These are phyloP conservation scores for Cranoglanis bouderius DNA, from an alignment of 2,113 vertebrate genomes.

Conservation along the genomic window DNA sequence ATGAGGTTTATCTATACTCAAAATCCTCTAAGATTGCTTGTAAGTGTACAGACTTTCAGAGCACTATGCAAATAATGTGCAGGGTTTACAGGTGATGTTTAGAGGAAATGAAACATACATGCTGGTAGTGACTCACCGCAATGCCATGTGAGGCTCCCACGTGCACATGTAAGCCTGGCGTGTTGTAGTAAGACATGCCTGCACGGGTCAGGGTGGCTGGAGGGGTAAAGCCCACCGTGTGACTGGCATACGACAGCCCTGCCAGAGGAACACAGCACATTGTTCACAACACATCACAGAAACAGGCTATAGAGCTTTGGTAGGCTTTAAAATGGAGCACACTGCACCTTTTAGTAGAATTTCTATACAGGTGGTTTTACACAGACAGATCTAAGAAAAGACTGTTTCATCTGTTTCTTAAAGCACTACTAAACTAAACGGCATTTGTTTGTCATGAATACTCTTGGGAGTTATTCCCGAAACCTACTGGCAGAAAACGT, in stretches of 20 bases:
- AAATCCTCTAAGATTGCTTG: background rate
- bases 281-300: background rate
- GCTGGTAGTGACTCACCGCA: slow-evolving; percentile 78
- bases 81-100: background rate
- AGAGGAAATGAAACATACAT: background rate
- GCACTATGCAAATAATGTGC: background rate
- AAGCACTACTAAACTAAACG: too few species aligned
- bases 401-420: too few species aligned
- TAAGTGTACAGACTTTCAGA: background rate
- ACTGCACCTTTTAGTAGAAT: background rate
- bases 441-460: background rate
- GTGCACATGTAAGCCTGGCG: slow-evolving; percentile 93
- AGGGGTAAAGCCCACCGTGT: slow-evolving; percentile 96
- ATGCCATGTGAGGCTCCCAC: slow-evolving; percentile 91
- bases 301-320: background rate
- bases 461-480: too few species aligned
- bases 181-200: slow-evolving; percentile 96
- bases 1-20: background rate
- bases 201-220: slow-evolving; percentile 95
- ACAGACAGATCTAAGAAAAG: background rate
- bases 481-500: too few species aligned
- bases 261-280: slow-evolving; percentile 17
- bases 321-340: background rate
- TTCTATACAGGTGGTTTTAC: background rate
- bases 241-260: slow-evolving; percentile 94